These are phyloP conservation scores for Muscina levida DNA, from an alignment of 2,888 invertebrate genomes.

Conservation along the genomic window DNA sequence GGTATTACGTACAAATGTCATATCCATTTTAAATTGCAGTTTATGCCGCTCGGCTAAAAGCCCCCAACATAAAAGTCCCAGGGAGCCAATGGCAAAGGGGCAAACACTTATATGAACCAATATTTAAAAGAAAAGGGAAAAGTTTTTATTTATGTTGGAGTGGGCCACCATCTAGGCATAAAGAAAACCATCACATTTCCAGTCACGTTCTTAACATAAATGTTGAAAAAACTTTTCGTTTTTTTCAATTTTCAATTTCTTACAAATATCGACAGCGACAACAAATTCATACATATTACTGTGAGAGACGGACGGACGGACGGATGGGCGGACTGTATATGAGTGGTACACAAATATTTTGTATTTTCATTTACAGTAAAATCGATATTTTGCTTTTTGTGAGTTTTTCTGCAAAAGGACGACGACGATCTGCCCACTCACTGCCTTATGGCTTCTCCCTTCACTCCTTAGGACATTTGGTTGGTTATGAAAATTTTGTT, in stretches of 20 bases:
- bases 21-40: constrained; percentile 59
- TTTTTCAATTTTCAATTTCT: constrained; percentile 66
- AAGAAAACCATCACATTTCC: constrained; percentile 73
- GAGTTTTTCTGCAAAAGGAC: background rate
- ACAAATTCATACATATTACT: background rate
- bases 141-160: too few relatives aligned
- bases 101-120: constrained; percentile 27
- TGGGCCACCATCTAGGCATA: constrained; percentile 33
- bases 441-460: too few relatives aligned
- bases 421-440: too few relatives aligned
- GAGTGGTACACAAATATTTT: background rate
- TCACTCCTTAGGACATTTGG: too few relatives aligned
- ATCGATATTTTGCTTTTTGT: constrained; percentile 23
- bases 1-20: constrained; percentile 54
- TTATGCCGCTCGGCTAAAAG: constrained; percentile 15
- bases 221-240: too few relatives aligned
- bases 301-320: too few relatives aligned
- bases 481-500: too few relatives aligned
- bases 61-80: background rate
- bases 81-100: constrained; percentile 29
- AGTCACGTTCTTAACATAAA: constrained; percentile 76
- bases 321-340: too few relatives aligned
- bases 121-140: constrained; percentile 29
- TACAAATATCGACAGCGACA: constrained; percentile 47
- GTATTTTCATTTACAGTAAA: constrained; percentile 38